Evolutionary conservation across 1,140 invertebrate species (phyloP).

Genomic region (Lepidurus arcticus): DNA sequence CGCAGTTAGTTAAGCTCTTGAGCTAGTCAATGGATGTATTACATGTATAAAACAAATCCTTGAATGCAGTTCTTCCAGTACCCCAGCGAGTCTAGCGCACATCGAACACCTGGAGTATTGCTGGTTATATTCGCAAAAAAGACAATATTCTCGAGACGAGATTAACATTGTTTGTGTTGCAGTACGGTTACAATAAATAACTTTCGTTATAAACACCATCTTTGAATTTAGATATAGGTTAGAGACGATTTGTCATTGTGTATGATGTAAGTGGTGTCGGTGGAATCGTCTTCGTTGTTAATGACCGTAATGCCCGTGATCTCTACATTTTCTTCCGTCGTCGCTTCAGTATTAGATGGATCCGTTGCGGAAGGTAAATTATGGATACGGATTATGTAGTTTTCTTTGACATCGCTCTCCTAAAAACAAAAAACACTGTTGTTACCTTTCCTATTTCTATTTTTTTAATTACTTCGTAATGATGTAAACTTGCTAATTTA

Average conservation of each 20-base stretch:
- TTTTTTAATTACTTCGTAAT: background rate
- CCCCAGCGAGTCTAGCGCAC: background rate
- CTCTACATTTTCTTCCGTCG: background rate
- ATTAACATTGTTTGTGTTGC: background rate
- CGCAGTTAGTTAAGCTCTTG: background rate
- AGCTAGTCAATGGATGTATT: constrained; percentile 23
- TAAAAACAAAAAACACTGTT: background rate
- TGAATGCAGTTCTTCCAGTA: background rate
- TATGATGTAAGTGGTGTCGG: background rate
- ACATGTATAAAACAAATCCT: background rate
- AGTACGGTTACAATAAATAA: background rate
- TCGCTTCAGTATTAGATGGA: background rate
- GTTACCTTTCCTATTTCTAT: background rate
- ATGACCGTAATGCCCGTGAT: background rate
- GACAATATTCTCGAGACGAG: no score
- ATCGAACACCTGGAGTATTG: background rate
- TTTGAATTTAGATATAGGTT: background rate
- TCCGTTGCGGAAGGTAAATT: constrained; percentile 7
- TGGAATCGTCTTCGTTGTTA: background rate
- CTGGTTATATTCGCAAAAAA: no score
- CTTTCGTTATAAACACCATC: background rate
- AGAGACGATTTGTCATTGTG: background rate
- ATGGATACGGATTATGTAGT: background rate
- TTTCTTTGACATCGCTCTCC: constrained; percentile 5
- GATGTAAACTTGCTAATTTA: background rate